Evolutionary conservation across 2,888 invertebrate species (phyloP), one percentile per base, ranked within the genome.

Genomic region (Trachelus stipa): DNA sequence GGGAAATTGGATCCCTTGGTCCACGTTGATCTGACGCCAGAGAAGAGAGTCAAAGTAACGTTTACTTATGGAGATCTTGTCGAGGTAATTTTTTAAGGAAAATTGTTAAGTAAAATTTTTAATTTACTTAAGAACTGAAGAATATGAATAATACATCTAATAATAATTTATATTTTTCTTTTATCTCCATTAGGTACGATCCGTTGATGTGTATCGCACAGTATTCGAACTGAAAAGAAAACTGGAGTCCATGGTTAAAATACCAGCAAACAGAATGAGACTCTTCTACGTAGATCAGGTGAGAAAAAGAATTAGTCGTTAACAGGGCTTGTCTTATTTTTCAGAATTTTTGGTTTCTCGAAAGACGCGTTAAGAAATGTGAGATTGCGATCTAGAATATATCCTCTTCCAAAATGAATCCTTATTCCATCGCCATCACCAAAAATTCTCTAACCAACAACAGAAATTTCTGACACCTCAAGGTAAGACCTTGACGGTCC

Each of bases 1-100:
- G 98, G 98, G 76, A 95, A 97, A 91, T 93, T 98, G 79, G 96
- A 98, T 92, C 98, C 98, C 0, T 92, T 98, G 85, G 97, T 97
- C 77, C 96, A 97, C 83, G 95, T 98, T 73, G 96, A 97, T 92
- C 93, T 98, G 85, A 93, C 96, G 89, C 96, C 97, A 11, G 97
- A 97, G 91, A 97, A 97, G 90, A 94, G 96, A 80, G 97, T 97
- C 69, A 96, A 96, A 92, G 96, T 98, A 80, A 95, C 95, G 69
- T 95, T 98, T 88, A 96, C 95, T 4, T 97, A 95, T 90, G 97
- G 96, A 34, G 94, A 95, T 86, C 93, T 93, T 85, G 95, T 94
- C 86, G 96, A 96, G 92, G 94, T 95, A 78, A 83, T 56, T 23
- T 56, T 40, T 9, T 56, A 1, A 2, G 56, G 1, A 1, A 15